Evolutionary conservation across 1,140 invertebrate genomes (phyloP), one percentile per base, ranked within the genome.

Genomic region (Drosophila watanabei): DNA sequence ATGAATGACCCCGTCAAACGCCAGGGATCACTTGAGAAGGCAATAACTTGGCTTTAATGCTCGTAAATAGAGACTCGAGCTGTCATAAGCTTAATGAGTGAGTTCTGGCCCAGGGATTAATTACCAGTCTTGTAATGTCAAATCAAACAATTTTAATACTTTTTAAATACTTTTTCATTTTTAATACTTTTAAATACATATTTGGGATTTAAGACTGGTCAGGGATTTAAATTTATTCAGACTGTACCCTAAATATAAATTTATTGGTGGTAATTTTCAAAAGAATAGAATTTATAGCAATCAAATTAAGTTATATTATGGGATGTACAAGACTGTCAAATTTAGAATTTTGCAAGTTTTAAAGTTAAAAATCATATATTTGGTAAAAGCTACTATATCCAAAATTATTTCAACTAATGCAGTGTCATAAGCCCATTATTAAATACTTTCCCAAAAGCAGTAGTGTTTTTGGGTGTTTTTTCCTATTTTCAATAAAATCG

Each of bases 1-100:
- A 73, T 73, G 71, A 73, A 73, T 52, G 45, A 51, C 32, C 24
- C 45, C 70, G 37, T 72, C 70, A 61, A 73, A 32, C 41, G 45
- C 30, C 45, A 61, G 24, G 51, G 37, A 61, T 73, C 70, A 73
- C 52, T 60, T 45, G 30, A 24, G 69, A 28, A 43, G 70, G 43
- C 43, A 60, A 72, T 51, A 73, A 60, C 46, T 43, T 60, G 69
- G 28, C 37, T n/a, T 18, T 43, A 73, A 61, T 14, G 48, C 28
- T 60, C 37, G 39, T 61, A 51, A 73, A 73, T 59, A 11, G 68
- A 37, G 41, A 18, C 35, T 39, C 20, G 30, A 49, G 24, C 14
- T 20, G 51, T 58, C 35, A 32, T 41, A 46, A 35, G 46, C 32
- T n/a, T 28, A 56, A 56, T 24, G 14, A 30, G 54, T 39, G 54